These are phyloP conservation scores for Archivesica marissinica DNA, from an alignment of 1,140 invertebrate species.

Conservation along the genomic window DNA sequence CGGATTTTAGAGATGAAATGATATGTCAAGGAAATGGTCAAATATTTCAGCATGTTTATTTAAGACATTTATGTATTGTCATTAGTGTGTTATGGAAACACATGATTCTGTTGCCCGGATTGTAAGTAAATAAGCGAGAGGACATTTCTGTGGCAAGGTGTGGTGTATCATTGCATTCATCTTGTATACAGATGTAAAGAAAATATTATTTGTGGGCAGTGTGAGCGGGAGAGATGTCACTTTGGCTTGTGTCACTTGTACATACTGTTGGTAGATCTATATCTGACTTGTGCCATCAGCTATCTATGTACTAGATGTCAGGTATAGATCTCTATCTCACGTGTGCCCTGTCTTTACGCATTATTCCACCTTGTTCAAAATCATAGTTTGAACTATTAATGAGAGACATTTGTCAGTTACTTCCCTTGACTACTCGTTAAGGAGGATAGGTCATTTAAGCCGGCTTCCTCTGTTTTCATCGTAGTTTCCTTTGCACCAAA, in stretches of 20 bases:
- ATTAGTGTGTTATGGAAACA: too few species aligned
- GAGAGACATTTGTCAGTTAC: too few species aligned
- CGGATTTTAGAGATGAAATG: too few species aligned
- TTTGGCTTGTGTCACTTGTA: background rate
- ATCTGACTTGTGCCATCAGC: background rate
- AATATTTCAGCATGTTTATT: too few species aligned
- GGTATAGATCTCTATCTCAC: background rate
- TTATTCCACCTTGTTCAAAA: background rate
- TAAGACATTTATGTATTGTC: too few species aligned
- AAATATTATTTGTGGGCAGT: conserved; percentile 28
- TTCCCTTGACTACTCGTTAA: too few species aligned
- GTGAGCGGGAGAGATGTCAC: background rate
- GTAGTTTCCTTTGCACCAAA: too few species aligned
- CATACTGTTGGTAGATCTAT: background rate
- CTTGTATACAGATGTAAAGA: conserved; percentile 26
- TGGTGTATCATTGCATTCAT: background rate
- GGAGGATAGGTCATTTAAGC: too few species aligned
- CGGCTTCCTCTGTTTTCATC: too few species aligned
- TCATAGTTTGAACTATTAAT: too few species aligned
- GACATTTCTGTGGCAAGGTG: background rate
- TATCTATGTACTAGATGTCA: background rate
- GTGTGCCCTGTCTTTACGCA: background rate
- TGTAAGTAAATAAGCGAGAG: background rate
- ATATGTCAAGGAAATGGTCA: too few species aligned
- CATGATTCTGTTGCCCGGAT: too few species aligned